phyloP scores from a whole-genome alignment of 2,888 invertebrate species.

The Drosophila anomalata region DNA sequence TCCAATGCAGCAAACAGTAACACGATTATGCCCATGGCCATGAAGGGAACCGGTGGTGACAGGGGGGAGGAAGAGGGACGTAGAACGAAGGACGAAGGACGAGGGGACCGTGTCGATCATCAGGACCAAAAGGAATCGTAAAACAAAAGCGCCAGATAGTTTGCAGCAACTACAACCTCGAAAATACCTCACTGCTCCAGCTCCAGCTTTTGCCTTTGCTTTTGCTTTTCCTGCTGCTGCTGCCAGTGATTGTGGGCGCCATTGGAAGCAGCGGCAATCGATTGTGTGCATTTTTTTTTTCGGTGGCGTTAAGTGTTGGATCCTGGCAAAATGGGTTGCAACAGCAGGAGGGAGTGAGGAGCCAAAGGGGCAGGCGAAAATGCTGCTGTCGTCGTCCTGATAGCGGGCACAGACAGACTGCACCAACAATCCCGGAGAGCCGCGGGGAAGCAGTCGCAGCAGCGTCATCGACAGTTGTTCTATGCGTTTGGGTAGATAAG shows the following conservation, averaged over 20 bases:
- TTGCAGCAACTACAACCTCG: slow-evolving; percentile 53
- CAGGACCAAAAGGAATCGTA: slow-evolving; percentile 76
- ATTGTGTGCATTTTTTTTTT: slow-evolving; percentile 62
- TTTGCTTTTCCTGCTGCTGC: slow-evolving; percentile 16
- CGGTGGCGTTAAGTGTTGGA: slow-evolving; percentile 61
- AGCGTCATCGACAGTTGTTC: slow-evolving; percentile 55
- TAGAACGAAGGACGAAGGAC: neutral
- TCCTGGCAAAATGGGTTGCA: slow-evolving; percentile 29
- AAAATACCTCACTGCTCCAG: slow-evolving; percentile 32
- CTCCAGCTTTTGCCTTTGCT: slow-evolving; percentile 22
- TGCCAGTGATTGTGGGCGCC: slow-evolving; percentile 45
- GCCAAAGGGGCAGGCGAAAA: slow-evolving; percentile 5
- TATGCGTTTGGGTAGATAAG: slow-evolving; percentile 11
- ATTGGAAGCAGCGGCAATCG: slow-evolving; percentile 68
- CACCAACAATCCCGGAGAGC: slow-evolving; percentile 23
- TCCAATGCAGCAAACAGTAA: slow-evolving; percentile 73
- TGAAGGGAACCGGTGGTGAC: slow-evolving; percentile 24
- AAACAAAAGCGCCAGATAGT: slow-evolving; percentile 78
- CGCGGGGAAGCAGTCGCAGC: slow-evolving; percentile 33
- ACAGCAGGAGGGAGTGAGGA: neutral
- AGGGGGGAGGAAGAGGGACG: slow-evolving; percentile 2
- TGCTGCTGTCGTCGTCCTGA: slow-evolving; percentile 55
- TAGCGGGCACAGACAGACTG: slow-evolving; percentile 50
- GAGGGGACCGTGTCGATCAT: slow-evolving; percentile 66
- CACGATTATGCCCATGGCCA: slow-evolving; percentile 69